Percentiles rank a stretch among this genome's conserved stretches.
Evolutionary conservation across 2,797 vertebrate genomes (phyloP).

Genomic region (Podargus strigoides): DNA sequence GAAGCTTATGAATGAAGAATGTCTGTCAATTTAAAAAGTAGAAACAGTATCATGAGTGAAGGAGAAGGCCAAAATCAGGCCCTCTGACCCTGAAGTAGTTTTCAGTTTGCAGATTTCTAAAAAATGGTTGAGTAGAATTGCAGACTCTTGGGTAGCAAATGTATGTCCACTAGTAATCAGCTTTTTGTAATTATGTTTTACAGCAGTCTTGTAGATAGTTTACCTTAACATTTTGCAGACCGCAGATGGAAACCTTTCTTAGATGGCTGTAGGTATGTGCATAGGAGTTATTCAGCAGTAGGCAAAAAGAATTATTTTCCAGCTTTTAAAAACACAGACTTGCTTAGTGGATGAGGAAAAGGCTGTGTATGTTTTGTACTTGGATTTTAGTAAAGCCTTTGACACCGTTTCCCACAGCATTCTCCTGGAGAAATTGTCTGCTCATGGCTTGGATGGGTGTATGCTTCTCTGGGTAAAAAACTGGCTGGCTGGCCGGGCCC

Average conservation of each 20-base stretch:
- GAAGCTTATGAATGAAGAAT: not conserved
- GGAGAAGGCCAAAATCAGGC: not conserved
- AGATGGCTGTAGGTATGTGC: not conserved
- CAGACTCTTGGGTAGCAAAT: not conserved
- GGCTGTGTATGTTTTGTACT: too few species aligned
- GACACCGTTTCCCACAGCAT: too few species aligned
- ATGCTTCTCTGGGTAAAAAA: too few species aligned
- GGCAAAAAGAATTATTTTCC: not conserved
- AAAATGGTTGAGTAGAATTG: not conserved
- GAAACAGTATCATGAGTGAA: not conserved
- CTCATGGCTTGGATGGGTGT: too few species aligned
- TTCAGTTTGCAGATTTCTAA: not conserved
- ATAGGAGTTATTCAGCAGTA: not conserved
- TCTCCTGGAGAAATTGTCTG: too few species aligned
- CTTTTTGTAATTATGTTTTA: not conserved
- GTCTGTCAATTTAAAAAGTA: not conserved
- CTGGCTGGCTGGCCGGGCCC: too few species aligned
- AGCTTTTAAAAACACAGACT: slow-evolving; percentile 18
- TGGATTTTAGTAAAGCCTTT: too few species aligned
- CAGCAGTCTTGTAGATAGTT: not conserved
- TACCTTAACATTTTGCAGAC: not conserved
- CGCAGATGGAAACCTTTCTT: not conserved
- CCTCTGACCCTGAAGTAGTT: not conserved
- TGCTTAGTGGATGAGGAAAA: too few species aligned
- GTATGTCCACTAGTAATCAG: not conserved